Conservation (phyloP, 2,113 vertebrate species). For the Hemiscyllium ocellatum region DNA sequence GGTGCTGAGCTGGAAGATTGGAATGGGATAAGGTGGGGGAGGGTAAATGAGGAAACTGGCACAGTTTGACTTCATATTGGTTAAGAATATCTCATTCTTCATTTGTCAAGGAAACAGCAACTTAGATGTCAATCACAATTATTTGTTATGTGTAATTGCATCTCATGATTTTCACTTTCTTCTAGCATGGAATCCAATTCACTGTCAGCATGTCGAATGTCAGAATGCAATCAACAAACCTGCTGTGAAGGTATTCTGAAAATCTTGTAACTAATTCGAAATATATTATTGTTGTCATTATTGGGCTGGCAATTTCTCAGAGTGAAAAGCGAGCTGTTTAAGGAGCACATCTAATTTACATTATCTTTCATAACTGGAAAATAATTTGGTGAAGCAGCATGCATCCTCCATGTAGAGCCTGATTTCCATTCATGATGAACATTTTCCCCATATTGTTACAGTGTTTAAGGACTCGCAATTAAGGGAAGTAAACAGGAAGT, state of each 20-base stretch:
- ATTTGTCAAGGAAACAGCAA: not conserved
- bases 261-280: not conserved
- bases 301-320: not conserved
- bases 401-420: not conserved
- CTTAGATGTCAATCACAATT: constrained; percentile 6
- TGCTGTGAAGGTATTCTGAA: constrained; percentile 86
- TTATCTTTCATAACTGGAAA: not conserved
- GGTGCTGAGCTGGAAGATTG: too few species aligned
- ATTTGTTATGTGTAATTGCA: not conserved
- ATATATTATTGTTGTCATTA: not conserved
- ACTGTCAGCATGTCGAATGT: constrained; percentile 97
- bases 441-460: not conserved
- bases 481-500: not conserved
- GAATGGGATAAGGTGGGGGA: too few species aligned
- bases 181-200: constrained; percentile 97
- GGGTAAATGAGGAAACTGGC: too few species aligned
- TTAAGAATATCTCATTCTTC: not conserved
- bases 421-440: not conserved
- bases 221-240: constrained; percentile 98
- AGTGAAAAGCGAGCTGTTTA: not conserved
- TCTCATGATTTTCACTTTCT: constrained; percentile 39
- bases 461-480: not conserved
- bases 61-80: not conserved
- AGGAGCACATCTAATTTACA: not conserved
- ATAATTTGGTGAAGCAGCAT: not conserved